phyloP scores from a whole-genome alignment of 1,140 invertebrate genomes.

The Calosoma granatense region DNA sequence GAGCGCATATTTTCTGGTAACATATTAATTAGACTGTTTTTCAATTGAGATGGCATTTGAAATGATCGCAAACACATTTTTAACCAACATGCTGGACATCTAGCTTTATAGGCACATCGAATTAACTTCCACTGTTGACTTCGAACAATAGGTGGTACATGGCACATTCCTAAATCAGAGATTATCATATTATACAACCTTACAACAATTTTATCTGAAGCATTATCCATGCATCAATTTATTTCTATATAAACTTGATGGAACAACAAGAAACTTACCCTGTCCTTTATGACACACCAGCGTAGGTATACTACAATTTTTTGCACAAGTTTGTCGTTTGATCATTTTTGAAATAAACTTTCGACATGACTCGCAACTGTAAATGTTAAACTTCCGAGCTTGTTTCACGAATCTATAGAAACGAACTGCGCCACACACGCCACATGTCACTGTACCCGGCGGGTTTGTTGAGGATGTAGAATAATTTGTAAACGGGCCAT shows the following conservation, averaged over 20 bases:
- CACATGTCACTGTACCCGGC: slow-evolving; percentile 60
- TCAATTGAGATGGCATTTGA: slow-evolving; percentile 57
- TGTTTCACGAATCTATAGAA: slow-evolving; percentile 67
- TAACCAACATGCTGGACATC: slow-evolving; percentile 80
- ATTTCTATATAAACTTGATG: no score
- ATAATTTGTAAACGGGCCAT: slow-evolving; percentile 53
- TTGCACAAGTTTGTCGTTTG: slow-evolving; percentile 49
- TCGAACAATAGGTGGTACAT: slow-evolving; percentile 56
- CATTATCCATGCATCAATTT: no score
- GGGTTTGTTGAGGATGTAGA: slow-evolving; percentile 32
- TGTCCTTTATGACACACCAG: slow-evolving; percentile 59
- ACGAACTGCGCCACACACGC: slow-evolving; percentile 66
- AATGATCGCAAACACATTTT: slow-evolving; percentile 72
- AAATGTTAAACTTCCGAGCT: slow-evolving; percentile 72
- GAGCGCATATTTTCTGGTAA: slow-evolving; percentile 39
- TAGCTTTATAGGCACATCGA: slow-evolving; percentile 54
- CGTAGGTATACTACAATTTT: slow-evolving; percentile 40
- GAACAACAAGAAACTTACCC: no score
- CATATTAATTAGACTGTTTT: slow-evolving; percentile 50
- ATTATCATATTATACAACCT: no score
- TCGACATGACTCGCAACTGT: slow-evolving; percentile 73
- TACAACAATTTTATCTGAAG: no score
- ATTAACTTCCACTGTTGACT: slow-evolving; percentile 61
- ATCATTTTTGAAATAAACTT: slow-evolving; percentile 77
- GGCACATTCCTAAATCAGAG: slow-evolving; percentile 43